Evolutionary conservation across 37 sponge, comb jelly and placozoan genomes (phyloP), one percentile per base, ranked within the genome.

Genomic region (Chondrosia reniformis): DNA sequence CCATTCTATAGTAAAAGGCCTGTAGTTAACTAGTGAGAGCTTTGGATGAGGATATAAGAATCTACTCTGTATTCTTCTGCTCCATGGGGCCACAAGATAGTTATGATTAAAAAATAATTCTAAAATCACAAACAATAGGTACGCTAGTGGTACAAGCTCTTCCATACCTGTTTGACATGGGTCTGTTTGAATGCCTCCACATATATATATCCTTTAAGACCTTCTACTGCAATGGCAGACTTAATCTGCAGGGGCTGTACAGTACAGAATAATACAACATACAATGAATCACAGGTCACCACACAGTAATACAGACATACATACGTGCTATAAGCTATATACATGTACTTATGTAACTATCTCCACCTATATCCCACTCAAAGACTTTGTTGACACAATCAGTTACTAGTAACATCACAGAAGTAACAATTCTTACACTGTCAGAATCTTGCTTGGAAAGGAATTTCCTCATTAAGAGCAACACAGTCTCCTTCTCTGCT

Each of bases 181-280:
- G 92, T 84, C 84, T 98, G 99, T 44, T 98, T 98, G 88, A 74
- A 98, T 33, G 96, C 85, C 75, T 98, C 99, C 28, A 98, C 76
- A 43, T 98, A 98, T 42, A 98, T 90, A 74, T 95, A 98, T 30
- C 99, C 99, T 66, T 95, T 95, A 21, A 98, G 72, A 10, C 94
- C 96, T 59, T 92, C 99, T 71, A 90, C 91, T 24, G 90, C 91
- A 22, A 95, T 83, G 5, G 80, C 96, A 32, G 92, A 89, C 83
- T 92, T 98, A 73, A 98, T 92, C 63, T 90, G 93, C 1, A 98
- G 85, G 27, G 99, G 99, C 94, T 96, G 80, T 19, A 36, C n/a
- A 22, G 33, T 38, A 65, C 42, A 49, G 15, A 10, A 49, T n/a
- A n/a, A n/a, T n/a, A n/a, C n/a, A n/a, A 49, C 52, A 49, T 15